A percentile compares a stretch with the other conserved stretches of the same genome.
Evolutionary conservation across 2,888 invertebrate species (phyloP).

Genomic region (Phymatocera aterrima): DNA sequence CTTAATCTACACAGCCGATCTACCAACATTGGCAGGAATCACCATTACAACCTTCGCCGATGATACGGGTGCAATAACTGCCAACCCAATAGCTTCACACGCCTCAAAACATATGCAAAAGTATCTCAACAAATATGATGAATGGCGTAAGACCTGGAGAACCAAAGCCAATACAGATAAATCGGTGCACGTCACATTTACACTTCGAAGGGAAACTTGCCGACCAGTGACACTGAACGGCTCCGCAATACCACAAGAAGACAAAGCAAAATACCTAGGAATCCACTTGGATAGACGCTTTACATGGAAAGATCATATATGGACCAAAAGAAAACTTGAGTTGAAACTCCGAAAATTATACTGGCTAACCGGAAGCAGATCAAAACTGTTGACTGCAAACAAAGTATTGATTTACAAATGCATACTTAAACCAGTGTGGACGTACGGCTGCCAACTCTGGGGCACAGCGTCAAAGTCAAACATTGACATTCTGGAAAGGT

Average conservation of each 20-base stretch:
- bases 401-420: background rate
- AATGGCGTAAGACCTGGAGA: constrained; percentile 55
- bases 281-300: constrained; percentile 53
- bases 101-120: constrained; percentile 47
- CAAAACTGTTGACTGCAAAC: background rate
- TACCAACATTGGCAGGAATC: constrained; percentile 45
- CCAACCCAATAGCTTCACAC: constrained; percentile 32
- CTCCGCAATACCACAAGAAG: constrained; percentile 46
- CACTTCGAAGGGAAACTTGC: constrained; percentile 48
- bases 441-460: background rate
- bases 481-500: background rate
- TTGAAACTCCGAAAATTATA: background rate
- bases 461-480: background rate
- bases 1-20: constrained; percentile 50
- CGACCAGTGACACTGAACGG: constrained; percentile 48
- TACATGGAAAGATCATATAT: constrained; percentile 52
- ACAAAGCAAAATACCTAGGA: constrained; percentile 55
- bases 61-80: constrained; percentile 51
- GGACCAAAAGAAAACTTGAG: constrained; percentile 49
- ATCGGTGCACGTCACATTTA: constrained; percentile 57
- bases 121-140: constrained; percentile 18
- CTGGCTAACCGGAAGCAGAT: background rate
- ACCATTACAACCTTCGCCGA: constrained; percentile 54
- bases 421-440: constrained; percentile 2
- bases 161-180: constrained; percentile 56